Conservation (phyloP, 1,140 invertebrate species). For the Bombus fervidus region DNA sequence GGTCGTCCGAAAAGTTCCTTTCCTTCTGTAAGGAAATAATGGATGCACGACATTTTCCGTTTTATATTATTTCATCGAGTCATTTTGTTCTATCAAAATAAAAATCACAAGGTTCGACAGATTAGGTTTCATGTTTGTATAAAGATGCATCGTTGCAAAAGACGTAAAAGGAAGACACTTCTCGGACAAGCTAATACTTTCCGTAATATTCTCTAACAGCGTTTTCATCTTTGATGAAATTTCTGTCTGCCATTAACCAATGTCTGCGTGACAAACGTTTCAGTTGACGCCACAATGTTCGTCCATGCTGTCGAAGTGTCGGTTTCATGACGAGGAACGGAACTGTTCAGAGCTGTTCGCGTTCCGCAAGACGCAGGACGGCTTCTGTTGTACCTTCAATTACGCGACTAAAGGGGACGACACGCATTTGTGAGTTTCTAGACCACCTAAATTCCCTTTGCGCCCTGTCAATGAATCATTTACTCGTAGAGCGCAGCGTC, state of each 20-base stretch:
- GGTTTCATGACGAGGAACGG: conserved; percentile 73
- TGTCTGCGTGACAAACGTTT: conserved; percentile 12
- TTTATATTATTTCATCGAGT: no score
- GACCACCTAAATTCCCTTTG: neutral
- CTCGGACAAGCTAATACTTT: no score
- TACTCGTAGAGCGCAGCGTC: neutral
- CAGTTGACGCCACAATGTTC: conserved; percentile 83
- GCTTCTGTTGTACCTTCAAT: conserved; percentile 85
- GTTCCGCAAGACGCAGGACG: conserved; percentile 81
- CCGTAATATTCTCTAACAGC: no score
- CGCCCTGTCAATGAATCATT: neutral
- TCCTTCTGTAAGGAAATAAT: no score
- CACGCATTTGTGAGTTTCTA: conserved; percentile 53
- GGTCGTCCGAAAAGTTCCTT: no score
- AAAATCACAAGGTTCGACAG: no score
- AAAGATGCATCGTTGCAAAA: no score
- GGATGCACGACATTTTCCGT: no score
- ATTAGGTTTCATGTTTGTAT: no score
- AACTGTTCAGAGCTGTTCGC: conserved; percentile 81
- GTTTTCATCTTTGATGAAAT: no score
- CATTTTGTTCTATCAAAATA: no score
- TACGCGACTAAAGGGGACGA: conserved; percentile 74
- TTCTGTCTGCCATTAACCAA: neutral
- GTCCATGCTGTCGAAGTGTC: conserved; percentile 80
- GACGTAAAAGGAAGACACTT: no score